Evolutionary conservation across 2,888 invertebrate species (phyloP), one percentile per base, ranked within the genome.

Genomic region (Spicauda simplicius): DNA sequence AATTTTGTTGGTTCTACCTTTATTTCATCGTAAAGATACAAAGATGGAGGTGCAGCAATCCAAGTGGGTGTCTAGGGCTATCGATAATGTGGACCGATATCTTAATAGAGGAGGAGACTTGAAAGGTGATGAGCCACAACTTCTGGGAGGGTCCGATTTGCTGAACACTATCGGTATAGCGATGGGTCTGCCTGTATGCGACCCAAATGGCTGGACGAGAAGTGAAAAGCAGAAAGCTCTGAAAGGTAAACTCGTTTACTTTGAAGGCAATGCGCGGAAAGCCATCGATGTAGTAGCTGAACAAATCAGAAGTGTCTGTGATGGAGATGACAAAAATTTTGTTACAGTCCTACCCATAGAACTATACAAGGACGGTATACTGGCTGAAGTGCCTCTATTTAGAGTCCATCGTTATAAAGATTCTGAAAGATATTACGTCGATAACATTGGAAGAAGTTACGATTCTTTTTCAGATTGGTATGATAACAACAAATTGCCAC

Each of bases 121-220:
- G 53, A 19, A 72, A 61, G 77, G 77, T 1, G 74, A 77, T 41
- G 71, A 69, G 0, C 73, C 75, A 14, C 76, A 76, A 60, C 30
- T 74, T 2, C 58, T 77, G n/a, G 73, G 75, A 45, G 76, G 76
- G 10, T 52, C 74, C 10, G 64, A 71, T 37, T 69, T 77, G 10
- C 59, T 73, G 53, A 76, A 77, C 48, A 77, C 75, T 5, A 76
- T 75, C 58, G 76, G 74, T 20, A 71, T 74, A 20, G 77, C 77
- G 8, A 77, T 77, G 77, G 72, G 71, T 0, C 68, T 77, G 12
- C 76, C 74, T 11, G 68, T 71, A 50, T 63, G 70, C 2, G 70
- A 77, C 48, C 77, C 76, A 30, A 53, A 63, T 16, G 62, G 63
- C n/a, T n/a, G n/a, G n/a, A n/a, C n/a, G n/a, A n/a, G n/a, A n/a